Percentiles rank a stretch among this genome's conserved stretches.
These are phyloP conservation scores for Scaptomyza pallida DNA, from an alignment of 1,140 invertebrate genomes.

Conservation along the genomic window DNA sequence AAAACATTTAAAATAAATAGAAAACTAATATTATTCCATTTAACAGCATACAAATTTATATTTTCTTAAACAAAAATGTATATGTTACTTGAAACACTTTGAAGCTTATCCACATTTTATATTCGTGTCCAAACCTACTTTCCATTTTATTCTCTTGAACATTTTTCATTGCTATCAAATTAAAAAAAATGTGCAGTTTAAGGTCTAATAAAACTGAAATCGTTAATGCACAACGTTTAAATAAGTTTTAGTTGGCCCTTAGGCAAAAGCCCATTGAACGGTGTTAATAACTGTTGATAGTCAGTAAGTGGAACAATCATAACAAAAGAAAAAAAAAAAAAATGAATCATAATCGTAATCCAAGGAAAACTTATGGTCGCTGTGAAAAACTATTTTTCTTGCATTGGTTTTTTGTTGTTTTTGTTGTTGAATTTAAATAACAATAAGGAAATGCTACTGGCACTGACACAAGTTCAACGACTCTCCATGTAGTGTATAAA, in stretches of 20 bases:
- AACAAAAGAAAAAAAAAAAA: constrained; percentile 49
- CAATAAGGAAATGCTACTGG: constrained; percentile 68
- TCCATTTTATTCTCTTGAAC: neutral
- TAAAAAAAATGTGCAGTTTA: neutral
- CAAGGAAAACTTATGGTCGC: constrained; percentile 43
- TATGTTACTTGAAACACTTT: too few relatives aligned
- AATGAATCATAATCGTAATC: constrained; percentile 40
- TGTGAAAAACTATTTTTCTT: constrained; percentile 45
- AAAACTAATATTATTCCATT: too few relatives aligned
- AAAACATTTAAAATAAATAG: too few relatives aligned
- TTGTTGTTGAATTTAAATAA: constrained; percentile 64
- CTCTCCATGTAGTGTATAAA: constrained; percentile 21
- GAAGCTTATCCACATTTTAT: too few relatives aligned
- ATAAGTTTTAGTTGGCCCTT: neutral
- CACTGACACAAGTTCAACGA: constrained; percentile 71
- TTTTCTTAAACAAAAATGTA: too few relatives aligned
- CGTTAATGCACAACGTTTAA: neutral
- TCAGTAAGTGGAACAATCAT: constrained; percentile 66
- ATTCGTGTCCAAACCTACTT: too few relatives aligned
- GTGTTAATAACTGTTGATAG: constrained; percentile 55
- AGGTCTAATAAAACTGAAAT: neutral
- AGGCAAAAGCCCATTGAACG: neutral
- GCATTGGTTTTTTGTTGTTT: neutral
- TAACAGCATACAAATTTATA: too few relatives aligned
- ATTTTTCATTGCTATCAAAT: neutral